A percentile compares a stretch with the other conserved stretches of the same genome.
Conservation (phyloP, 2,113 vertebrate genomes). For the Tympanuchus pallidicinctus region DNA sequence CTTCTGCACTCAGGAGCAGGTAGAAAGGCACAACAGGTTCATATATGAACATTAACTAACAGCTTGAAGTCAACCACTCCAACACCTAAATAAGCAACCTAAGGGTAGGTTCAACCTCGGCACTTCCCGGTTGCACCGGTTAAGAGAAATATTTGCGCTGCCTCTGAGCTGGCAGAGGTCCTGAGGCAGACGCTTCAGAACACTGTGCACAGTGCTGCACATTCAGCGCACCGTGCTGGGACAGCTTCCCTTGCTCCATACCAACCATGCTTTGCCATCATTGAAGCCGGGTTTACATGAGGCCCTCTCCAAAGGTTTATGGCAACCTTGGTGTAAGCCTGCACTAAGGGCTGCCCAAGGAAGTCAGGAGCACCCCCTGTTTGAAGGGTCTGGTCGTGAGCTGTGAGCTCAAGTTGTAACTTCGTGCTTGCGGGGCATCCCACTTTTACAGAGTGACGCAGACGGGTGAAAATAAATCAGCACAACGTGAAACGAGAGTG, state of each 20-base stretch:
- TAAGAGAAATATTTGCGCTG: background rate
- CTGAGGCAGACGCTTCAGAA: background rate
- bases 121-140: conserved; percentile 16
- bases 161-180: conserved; percentile 42
- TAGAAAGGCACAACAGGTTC: background rate
- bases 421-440: background rate
- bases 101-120: conserved; percentile 41
- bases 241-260: background rate
- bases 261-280: background rate
- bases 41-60: background rate
- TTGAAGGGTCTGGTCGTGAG: background rate
- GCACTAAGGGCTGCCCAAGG: background rate
- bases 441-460: background rate
- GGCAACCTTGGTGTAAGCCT: background rate
- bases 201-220: background rate
- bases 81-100: conserved; percentile 50
- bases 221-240: background rate
- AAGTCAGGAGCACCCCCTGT: background rate
- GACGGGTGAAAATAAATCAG: conserved; percentile 33
- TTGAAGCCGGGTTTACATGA: background rate
- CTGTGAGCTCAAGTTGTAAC: background rate
- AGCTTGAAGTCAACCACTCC: conserved; percentile 10
- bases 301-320: background rate
- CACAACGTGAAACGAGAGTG: conserved; percentile 5
- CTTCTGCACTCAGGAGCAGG: background rate